Evolutionary conservation across 2,113 vertebrate genomes (phyloP).

Genomic region (Sylvietta virens): DNA sequence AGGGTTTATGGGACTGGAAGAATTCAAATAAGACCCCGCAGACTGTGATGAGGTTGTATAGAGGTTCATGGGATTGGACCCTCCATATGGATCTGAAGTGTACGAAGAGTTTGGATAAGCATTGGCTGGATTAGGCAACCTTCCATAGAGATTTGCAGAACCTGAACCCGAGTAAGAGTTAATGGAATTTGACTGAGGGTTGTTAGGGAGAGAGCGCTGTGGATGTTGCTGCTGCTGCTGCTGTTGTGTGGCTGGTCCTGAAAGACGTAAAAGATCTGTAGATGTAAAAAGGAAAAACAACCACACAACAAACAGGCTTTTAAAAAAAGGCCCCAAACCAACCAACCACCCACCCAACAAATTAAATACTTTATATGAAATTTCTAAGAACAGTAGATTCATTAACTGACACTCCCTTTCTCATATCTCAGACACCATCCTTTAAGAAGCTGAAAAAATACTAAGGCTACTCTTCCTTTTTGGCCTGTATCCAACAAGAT

Average conservation of each 20-base stretch:
- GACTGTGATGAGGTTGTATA: slow-evolving; percentile 78
- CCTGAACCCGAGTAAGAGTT: slow-evolving; percentile 74
- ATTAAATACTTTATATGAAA: not conserved
- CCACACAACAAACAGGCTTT: not conserved
- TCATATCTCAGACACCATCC: not conserved
- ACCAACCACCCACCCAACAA: not conserved
- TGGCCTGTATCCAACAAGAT: not conserved
- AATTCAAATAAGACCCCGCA: slow-evolving; percentile 82
- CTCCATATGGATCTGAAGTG: slow-evolving; percentile 76
- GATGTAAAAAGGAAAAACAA: slow-evolving; percentile 20
- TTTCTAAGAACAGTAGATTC: not conserved
- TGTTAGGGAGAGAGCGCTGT: slow-evolving; percentile 59
- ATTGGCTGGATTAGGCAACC: slow-evolving; percentile 73
- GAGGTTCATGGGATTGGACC: slow-evolving; percentile 72
- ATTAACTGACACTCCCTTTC: not conserved
- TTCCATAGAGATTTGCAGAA: slow-evolving; percentile 73
- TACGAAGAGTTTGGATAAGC: slow-evolving; percentile 81
- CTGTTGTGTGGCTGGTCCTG: slow-evolving; percentile 69
- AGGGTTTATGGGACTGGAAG: slow-evolving; percentile 77
- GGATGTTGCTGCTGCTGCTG: slow-evolving; percentile 57
- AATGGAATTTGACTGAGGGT: slow-evolving; percentile 72
- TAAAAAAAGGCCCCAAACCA: not conserved
- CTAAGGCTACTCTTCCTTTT: not conserved
- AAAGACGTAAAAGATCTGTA: slow-evolving; percentile 71
- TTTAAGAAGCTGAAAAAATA: not conserved